Conservation (phyloP, 2,797 vertebrate genomes). For the Epinephelus malabaricus region DNA sequence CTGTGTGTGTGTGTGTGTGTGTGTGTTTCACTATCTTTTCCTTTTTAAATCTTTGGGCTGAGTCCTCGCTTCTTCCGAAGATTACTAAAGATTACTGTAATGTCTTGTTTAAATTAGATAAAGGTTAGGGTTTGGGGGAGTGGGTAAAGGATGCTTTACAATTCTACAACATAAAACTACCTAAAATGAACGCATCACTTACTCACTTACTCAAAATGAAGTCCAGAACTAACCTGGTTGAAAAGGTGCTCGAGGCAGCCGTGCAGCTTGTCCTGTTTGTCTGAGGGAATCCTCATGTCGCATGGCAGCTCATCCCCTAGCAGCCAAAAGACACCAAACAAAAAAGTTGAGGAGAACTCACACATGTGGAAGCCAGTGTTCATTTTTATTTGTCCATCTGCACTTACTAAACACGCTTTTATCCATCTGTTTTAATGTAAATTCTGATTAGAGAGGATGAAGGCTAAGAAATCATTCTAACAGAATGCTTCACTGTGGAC, state of each 20-base stretch:
- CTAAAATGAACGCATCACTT: background rate
- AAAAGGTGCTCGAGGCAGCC: slow-evolving; percentile 99
- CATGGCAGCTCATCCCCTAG: slow-evolving; percentile 96
- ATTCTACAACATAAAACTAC: background rate
- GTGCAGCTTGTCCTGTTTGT: slow-evolving; percentile 99
- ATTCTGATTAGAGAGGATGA: slow-evolving; percentile 14
- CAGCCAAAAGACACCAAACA: slow-evolving; percentile 19
- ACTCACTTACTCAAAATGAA: background rate
- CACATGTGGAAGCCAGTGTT: background rate
- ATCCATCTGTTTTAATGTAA: slow-evolving; percentile 24
- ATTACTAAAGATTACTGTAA: background rate
- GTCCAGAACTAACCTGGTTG: slow-evolving; percentile 89
- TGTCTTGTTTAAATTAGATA: background rate
- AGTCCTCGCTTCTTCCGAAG: slow-evolving; percentile 1
- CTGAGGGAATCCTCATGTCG: slow-evolving; percentile 97
- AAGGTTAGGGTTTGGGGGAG: background rate
- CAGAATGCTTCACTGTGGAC: background rate
- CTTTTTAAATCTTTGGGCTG: background rate
- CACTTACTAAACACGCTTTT: slow-evolving; percentile 21
- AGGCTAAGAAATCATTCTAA: background rate
- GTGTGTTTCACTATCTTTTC: slow-evolving; percentile 26
- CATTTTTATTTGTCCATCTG: slow-evolving; percentile 10
- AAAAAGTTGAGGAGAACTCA: background rate
- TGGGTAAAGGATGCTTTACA: background rate
- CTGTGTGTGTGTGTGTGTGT: slow-evolving; percentile 34